These are phyloP conservation scores for Liasis olivaceus DNA, from an alignment of 2,797 vertebrate species.

Conservation along the genomic window DNA sequence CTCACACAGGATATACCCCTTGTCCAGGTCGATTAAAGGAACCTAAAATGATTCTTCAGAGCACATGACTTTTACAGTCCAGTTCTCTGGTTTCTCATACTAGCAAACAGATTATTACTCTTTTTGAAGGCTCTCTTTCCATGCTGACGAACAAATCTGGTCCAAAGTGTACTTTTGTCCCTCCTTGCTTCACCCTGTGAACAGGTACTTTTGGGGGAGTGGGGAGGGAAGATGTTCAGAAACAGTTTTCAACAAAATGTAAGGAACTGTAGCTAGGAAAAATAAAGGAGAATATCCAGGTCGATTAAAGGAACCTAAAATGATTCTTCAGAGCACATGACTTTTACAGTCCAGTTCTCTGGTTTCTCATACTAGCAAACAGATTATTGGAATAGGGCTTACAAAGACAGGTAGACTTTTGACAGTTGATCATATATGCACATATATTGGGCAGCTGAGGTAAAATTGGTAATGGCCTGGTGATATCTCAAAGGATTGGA, in stretches of 20 bases:
- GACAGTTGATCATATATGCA: neutral
- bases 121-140: neutral
- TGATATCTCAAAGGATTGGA: neutral
- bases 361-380: neutral
- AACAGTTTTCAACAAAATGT: neutral
- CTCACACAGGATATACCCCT: neutral
- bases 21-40: neutral
- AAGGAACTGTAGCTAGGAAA: neutral
- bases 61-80: neutral
- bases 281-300: neutral
- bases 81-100: neutral
- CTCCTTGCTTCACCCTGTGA: too few species aligned
- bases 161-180: neutral
- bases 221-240: neutral
- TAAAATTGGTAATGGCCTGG: neutral
- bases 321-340: neutral
- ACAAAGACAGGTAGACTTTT: neutral
- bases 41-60: neutral
- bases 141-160: neutral
- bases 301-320: neutral
- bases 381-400: neutral
- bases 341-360: neutral
- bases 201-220: neutral
- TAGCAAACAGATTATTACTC: neutral
- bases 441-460: neutral